Evolutionary conservation across 2,888 invertebrate genomes (phyloP).

Genomic region (Caenorhabditis sulstoni): DNA sequence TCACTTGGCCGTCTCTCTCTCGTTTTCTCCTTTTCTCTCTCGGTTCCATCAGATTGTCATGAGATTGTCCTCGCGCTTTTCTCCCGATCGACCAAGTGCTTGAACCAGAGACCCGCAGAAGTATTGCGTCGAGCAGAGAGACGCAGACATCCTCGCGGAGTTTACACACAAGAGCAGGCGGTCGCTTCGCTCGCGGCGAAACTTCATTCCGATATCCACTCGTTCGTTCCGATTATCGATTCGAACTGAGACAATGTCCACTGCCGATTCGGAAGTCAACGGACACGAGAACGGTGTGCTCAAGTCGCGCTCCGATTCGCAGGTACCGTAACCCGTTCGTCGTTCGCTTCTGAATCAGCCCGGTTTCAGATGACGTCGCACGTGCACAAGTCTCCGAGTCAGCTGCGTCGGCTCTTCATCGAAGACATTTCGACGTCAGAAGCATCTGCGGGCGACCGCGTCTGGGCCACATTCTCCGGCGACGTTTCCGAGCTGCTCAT

Average conservation of each 20-base stretch:
- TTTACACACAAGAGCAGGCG: conserved; percentile 47
- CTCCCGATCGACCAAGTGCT: conserved; percentile 43
- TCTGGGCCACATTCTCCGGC: conserved; percentile 56
- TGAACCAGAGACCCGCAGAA: conserved; percentile 21
- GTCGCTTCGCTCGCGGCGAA: conserved; percentile 10
- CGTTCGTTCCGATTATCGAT: conserved; percentile 46
- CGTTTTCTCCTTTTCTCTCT: neutral
- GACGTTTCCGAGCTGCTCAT: conserved; percentile 8
- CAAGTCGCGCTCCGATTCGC: conserved; percentile 51
- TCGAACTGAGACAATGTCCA: conserved; percentile 17
- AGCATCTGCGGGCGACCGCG: conserved; percentile 60
- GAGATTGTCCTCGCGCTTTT: conserved; percentile 47
- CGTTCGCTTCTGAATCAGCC: neutral
- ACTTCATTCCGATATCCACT: conserved; percentile 26
- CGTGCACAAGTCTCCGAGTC: conserved; percentile 16
- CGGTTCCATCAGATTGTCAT: conserved; percentile 42
- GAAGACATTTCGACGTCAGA: conserved; percentile 57
- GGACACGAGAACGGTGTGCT: conserved; percentile 9
- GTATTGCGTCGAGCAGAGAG: conserved; percentile 1
- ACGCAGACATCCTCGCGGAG: conserved; percentile 12
- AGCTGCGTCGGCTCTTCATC: conserved; percentile 39
- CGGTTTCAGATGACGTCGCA: conserved; percentile 22
- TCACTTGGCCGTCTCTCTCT: neutral
- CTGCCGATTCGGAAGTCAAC: conserved; percentile 9
- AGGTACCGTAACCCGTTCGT: conserved; percentile 6